phyloP scores from a whole-genome alignment of 1,140 invertebrate species.

The Trichonephila clavipes region DNA sequence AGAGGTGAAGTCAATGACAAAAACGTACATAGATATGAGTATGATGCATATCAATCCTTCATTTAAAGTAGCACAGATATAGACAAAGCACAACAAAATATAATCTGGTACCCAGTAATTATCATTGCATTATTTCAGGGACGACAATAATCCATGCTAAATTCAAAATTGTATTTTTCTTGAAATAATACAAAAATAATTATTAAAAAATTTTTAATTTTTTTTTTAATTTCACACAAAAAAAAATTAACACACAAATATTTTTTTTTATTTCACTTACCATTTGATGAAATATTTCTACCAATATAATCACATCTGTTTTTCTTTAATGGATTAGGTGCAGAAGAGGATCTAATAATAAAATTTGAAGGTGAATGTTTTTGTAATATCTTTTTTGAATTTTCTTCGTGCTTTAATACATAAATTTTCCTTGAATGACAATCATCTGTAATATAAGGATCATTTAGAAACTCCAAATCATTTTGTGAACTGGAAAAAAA shows the following conservation, averaged over 20 bases:
- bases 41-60: no score
- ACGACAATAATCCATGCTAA: no score
- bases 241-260: not conserved
- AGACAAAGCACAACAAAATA: no score
- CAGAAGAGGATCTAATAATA: constrained; percentile 42
- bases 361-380: not conserved
- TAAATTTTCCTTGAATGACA: not conserved
- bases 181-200: no score
- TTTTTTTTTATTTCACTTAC: not conserved
- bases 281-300: not conserved
- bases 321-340: constrained; percentile 40
- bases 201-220: no score
- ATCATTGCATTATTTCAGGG: no score
- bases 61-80: no score
- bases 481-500: constrained; percentile 42
- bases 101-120: no score
- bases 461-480: constrained; percentile 53
- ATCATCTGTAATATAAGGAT: not conserved
- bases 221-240: no score
- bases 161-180: no score
- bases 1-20: no score
- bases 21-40: no score
- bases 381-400: not conserved
- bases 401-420: not conserved
- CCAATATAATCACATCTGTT: not conserved